phyloP scores from a whole-genome alignment of 2,113 vertebrate species.

The pig (Sus scrofa) region DNA sequence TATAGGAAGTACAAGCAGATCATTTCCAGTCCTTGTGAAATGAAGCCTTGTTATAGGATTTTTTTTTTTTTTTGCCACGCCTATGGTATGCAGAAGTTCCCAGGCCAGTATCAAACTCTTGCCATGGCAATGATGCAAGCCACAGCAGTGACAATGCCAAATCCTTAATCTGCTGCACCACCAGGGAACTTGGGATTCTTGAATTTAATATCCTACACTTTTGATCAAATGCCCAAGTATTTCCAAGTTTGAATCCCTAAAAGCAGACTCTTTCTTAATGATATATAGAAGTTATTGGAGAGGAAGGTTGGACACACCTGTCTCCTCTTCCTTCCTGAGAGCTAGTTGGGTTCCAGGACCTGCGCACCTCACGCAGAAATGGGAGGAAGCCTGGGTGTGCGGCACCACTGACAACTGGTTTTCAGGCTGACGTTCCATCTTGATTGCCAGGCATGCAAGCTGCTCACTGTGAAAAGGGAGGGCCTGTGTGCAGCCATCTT shows the following conservation, averaged over 20 bases:
- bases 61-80: too few species aligned
- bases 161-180: too few species aligned
- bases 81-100: too few species aligned
- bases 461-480: neutral
- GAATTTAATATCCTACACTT: neutral
- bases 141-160: too few species aligned
- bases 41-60: neutral
- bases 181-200: neutral
- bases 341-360: neutral
- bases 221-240: neutral
- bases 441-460: fast-evolving
- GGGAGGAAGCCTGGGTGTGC: fast-evolving
- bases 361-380: neutral
- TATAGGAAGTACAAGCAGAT: neutral
- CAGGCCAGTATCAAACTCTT: too few species aligned
- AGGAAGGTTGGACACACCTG: too few species aligned
- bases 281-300: neutral
- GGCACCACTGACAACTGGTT: fast-evolving
- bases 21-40: neutral
- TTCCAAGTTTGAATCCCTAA: neutral
- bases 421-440: fast-evolving
- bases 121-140: too few species aligned
- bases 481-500: fast-evolving
- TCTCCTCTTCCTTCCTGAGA: neutral
- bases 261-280: neutral